Evolutionary conservation across 2,797 vertebrate species (phyloP).

Genomic region (Acanthopagrus latus): DNA sequence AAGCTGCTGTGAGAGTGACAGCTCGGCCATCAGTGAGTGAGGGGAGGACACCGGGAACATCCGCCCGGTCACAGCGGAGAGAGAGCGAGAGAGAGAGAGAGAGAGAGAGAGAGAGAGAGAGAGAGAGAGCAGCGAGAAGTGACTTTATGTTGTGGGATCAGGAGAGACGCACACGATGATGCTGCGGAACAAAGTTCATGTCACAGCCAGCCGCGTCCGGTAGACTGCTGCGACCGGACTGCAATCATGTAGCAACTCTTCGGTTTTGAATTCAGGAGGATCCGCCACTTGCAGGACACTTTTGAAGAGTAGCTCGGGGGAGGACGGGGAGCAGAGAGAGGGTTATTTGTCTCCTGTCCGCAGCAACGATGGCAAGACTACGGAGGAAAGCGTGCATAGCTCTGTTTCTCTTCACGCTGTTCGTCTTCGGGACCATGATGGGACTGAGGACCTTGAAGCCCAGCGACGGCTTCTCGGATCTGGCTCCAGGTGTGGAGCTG

Average conservation of each 20-base stretch:
- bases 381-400: slow-evolving; percentile 90
- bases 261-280: slow-evolving; percentile 5
- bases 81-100: no score
- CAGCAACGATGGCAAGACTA: slow-evolving; percentile 86
- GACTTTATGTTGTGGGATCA: slow-evolving; percentile 11
- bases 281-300: slow-evolving; percentile 11
- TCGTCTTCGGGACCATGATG: slow-evolving; percentile 92
- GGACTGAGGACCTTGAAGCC: slow-evolving; percentile 91
- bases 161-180: slow-evolving; percentile 33
- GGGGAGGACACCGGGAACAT: not conserved
- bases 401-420: slow-evolving; percentile 90
- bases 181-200: slow-evolving; percentile 59
- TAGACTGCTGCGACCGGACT: slow-evolving; percentile 32
- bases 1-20: not conserved
- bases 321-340: slow-evolving; percentile 2
- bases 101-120: no score
- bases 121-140: not conserved
- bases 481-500: slow-evolving; percentile 86
- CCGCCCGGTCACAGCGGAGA: not conserved
- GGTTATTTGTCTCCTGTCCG: slow-evolving; percentile 22
- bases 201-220: slow-evolving; percentile 32
- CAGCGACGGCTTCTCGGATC: slow-evolving; percentile 87
- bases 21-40: slow-evolving; percentile 4
- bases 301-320: slow-evolving; percentile 20
- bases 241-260: slow-evolving; percentile 65